A percentile compares a stretch with the other conserved stretches of the same genome.
phyloP scores from a whole-genome alignment of 2,113 vertebrate genomes.

The Leptocoma aspasia region DNA sequence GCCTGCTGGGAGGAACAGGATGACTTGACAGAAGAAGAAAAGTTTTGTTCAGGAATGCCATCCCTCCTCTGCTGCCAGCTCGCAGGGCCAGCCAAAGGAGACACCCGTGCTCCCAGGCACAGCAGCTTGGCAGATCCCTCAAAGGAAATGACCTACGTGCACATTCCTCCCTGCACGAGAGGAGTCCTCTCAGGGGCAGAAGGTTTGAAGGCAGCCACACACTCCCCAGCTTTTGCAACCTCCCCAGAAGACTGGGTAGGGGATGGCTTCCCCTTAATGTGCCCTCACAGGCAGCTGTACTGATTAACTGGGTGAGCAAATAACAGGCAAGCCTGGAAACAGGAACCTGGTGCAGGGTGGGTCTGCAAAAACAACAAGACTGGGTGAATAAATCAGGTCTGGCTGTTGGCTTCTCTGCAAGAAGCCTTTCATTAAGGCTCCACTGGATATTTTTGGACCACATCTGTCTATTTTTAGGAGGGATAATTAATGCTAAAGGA shows the following conservation, averaged over 20 bases:
- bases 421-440: background rate
- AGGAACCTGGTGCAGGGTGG: background rate
- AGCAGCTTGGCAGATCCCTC: background rate
- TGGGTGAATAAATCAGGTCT: background rate
- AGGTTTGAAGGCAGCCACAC: background rate
- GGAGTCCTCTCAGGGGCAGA: background rate
- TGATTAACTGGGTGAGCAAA: background rate
- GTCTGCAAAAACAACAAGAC: background rate
- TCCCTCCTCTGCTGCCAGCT: background rate
- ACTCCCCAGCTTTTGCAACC: background rate
- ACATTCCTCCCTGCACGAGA: background rate
- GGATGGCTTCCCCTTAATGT: background rate
- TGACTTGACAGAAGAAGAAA: background rate
- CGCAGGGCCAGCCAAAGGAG: background rate
- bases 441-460: background rate
- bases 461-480: conserved; percentile 20
- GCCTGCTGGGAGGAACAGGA: background rate
- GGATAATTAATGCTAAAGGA: conserved; percentile 10
- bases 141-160: background rate
- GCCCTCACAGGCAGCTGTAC: background rate
- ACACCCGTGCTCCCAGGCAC: accelerated
- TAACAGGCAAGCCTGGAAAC: background rate
- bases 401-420: background rate
- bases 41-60: background rate
- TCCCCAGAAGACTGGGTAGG: background rate